Base-by-base conservation (phyloP, 2,888 invertebrate genomes). In the Priocnemis perturbator region DNA sequence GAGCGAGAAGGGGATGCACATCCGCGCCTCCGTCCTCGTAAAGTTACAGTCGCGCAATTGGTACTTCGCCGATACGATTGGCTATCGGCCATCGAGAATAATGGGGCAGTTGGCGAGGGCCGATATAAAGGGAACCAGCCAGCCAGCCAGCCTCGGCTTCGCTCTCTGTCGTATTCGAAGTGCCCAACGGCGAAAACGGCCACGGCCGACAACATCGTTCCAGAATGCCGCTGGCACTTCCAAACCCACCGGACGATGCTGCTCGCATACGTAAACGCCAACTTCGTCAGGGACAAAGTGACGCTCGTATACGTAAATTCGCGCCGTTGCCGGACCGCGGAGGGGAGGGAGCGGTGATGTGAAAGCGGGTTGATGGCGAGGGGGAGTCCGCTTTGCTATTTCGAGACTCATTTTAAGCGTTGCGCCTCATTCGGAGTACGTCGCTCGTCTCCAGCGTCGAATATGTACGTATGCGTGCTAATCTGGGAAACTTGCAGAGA, bases 191-290 rank as follows among this genome's bases (percentile, higher is more conserved):
- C 82, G 60, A 77, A 85, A 85, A 81, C 86, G 85, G 86, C 88
- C 88, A 88, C 85, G 87, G 86, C 87, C 88, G 85, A 87, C 87
- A 87, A 88, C 87, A 86, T 88, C 87, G 85, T 86, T 88, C 83
- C 82, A 83, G 78, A 82, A 78, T 69, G 84, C 87, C 84, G 9
- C 53, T 45, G 81, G 85, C 84, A 71, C 76, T 85, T 84, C 83
- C 81, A 85, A 86, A 87, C 84, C 85, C 83, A 84, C 76, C 81
- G 83, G 73, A 78, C 83, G 79, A 82, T 82, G 83, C 76, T 77
- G 72, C 81, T 79, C 81, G 85, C 83, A 85, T 86, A 85, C 81
- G 77, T 83, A 85, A 85, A 83, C 82, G 78, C 74, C 76, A 80
- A 84, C 81, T 83, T 79, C 78, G 81, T 84, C 84, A 81, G 86